A percentile compares a stretch with the other conserved stretches of the same genome.
phyloP scores from a whole-genome alignment of 2,888 invertebrate genomes.

The Peribatodes rhomboidaria region DNA sequence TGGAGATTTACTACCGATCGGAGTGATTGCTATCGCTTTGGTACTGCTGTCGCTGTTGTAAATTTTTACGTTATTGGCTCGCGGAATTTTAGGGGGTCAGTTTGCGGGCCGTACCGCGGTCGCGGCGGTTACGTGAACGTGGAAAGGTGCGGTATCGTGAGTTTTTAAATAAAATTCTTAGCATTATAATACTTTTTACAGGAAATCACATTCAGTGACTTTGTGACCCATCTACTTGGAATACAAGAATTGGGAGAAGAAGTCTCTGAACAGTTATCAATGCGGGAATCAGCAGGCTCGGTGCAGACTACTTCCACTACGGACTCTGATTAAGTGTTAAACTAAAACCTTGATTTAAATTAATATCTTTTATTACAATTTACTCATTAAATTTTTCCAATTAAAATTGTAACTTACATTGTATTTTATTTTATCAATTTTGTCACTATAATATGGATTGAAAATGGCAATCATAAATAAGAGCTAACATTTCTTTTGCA shows the following conservation, averaged over 20 bases:
- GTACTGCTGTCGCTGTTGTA: too few species aligned
- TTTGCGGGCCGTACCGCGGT: too few species aligned
- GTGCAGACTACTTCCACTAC: conserved; percentile 48
- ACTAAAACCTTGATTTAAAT: conserved; percentile 10
- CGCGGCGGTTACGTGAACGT: too few species aligned
- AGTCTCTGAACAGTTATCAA: conserved; percentile 61
- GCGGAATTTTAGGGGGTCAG: too few species aligned
- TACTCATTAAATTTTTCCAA: conserved; percentile 35
- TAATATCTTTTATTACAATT: conserved; percentile 39
- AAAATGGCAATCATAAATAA: conserved; percentile 22
- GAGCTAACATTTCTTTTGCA: conserved; percentile 11
- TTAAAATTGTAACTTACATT: conserved; percentile 20
- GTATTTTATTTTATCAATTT: conserved; percentile 13
- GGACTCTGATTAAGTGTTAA: conserved; percentile 53
- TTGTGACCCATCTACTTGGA: conserved; percentile 81
- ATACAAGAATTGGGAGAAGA: conserved; percentile 71
- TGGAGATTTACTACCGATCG: too few species aligned
- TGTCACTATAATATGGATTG: conserved; percentile 5
- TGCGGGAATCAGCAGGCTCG: conserved; percentile 50
- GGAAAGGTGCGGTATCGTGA: too few species aligned
- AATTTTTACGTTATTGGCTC: too few species aligned
- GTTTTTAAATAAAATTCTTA: too few species aligned
- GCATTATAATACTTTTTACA: too few species aligned
- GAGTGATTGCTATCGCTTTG: too few species aligned
- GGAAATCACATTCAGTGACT: conserved; percentile 74